Percentiles rank a stretch among this genome's conserved stretches.
Conservation (phyloP, 2,113 vertebrate genomes). For the Vidua chalybeata region DNA sequence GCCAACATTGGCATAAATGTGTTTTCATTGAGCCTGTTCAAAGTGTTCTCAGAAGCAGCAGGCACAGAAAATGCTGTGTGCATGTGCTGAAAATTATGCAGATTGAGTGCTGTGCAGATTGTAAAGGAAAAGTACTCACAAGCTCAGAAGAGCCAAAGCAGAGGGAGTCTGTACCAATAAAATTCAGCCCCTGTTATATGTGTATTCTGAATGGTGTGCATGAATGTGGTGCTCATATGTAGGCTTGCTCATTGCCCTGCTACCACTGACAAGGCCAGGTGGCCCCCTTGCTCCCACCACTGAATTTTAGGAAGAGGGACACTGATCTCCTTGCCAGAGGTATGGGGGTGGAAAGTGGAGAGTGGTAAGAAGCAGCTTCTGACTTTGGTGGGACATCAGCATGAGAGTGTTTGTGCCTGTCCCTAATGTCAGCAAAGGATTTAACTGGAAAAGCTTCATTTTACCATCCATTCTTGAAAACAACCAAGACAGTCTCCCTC, state of each 20-base stretch:
- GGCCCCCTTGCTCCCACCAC: accelerated
- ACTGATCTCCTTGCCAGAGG: background rate
- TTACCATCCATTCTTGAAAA: background rate
- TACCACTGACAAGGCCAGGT: background rate
- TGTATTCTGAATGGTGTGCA: background rate
- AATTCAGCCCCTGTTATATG: background rate
- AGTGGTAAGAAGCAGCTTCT: background rate
- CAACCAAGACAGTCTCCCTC: background rate
- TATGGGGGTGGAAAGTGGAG: background rate
- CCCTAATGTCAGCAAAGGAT: background rate
- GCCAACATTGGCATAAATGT: background rate
- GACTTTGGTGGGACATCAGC: background rate
- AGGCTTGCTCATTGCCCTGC: background rate
- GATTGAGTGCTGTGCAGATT: background rate
- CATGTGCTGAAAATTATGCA: background rate
- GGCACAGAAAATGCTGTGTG: background rate
- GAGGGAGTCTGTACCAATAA: background rate
- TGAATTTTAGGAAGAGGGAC: background rate
- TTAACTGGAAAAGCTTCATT: background rate
- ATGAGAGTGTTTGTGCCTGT: background rate
- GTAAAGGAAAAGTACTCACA: background rate
- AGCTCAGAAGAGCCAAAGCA: background rate
- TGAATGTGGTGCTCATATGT: background rate
- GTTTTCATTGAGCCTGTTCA: slow-evolving; percentile 29
- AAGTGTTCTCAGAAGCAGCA: background rate